Conservation (phyloP, 2,113 vertebrate species). For the Pseudonaja textilis region DNA sequence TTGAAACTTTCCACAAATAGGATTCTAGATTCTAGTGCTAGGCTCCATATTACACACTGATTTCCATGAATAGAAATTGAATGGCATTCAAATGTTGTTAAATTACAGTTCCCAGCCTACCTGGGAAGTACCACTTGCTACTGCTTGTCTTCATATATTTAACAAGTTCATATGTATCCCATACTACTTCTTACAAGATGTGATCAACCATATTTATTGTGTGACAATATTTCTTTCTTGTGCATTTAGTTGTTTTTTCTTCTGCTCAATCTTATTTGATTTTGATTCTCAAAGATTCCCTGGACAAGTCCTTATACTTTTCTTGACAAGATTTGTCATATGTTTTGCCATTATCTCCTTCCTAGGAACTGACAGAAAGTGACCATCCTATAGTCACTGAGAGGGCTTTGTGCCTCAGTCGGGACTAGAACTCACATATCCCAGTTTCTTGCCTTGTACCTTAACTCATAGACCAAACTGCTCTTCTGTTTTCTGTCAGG, state of each 20-base stretch:
- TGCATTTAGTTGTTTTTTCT: neutral
- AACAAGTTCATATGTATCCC: neutral
- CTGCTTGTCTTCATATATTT: neutral
- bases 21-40: neutral
- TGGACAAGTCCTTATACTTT: too few relatives aligned
- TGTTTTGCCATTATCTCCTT: too few relatives aligned
- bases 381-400: too few relatives aligned
- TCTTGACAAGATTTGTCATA: too few relatives aligned
- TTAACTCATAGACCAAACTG: too few relatives aligned
- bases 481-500: neutral
- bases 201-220: neutral
- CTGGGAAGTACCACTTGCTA: neutral
- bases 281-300: too few relatives aligned
- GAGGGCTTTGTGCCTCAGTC: too few relatives aligned
- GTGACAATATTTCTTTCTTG: neutral
- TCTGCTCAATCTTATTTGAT: too few relatives aligned
- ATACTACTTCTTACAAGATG: neutral
- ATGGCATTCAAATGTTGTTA: neutral
- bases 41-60: neutral
- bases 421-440: neutral
- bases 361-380: too few relatives aligned
- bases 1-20: neutral
- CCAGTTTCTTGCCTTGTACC: neutral
- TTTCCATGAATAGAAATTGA: neutral
- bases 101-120: neutral